phyloP scores from a whole-genome alignment of 2,797 vertebrate species.

The Tenualosa thibaudeaui region DNA sequence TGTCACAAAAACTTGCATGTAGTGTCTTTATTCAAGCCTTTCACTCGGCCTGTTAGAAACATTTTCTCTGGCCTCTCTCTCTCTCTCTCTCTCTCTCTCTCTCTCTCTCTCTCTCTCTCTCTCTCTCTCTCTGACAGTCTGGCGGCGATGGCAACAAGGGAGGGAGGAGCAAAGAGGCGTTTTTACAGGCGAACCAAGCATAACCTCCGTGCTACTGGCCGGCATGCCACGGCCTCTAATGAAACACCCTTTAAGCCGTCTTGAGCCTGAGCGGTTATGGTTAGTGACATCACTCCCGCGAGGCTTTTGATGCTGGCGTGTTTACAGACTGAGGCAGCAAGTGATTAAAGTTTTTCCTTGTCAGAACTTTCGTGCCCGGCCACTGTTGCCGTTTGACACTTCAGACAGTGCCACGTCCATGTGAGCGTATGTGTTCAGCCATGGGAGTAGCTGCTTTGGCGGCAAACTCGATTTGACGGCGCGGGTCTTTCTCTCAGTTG shows the following conservation, averaged over 20 bases:
- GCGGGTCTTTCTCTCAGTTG: not conserved
- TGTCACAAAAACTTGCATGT: not conserved
- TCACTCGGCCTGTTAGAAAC: not conserved
- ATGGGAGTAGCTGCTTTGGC: not conserved
- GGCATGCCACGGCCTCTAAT: constrained; percentile 33
- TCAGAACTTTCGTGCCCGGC: not conserved
- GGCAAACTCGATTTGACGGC: not conserved
- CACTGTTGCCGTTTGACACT: not conserved
- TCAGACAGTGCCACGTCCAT: not conserved
- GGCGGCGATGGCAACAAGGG: not conserved
- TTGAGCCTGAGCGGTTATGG: constrained; percentile 7
- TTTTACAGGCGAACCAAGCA: constrained; percentile 17
- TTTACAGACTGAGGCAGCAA: constrained; percentile 28
- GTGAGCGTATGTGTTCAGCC: not conserved
- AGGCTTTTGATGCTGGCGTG: constrained; percentile 28
- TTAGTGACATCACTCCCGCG: constrained; percentile 45
- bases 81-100: not conserved
- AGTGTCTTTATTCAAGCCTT: not conserved
- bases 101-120: not conserved
- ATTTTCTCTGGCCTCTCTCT: not conserved
- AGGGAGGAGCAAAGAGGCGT: constrained; percentile 44
- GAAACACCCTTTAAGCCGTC: constrained; percentile 39
- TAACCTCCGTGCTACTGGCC: constrained; percentile 33
- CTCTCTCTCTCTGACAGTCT: not conserved
- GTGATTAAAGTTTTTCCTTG: constrained; percentile 30